Percentiles rank a stretch among this genome's conserved stretches.
Evolutionary conservation across 2,113 vertebrate genomes (phyloP).

Genomic region (Uria lomvia): DNA sequence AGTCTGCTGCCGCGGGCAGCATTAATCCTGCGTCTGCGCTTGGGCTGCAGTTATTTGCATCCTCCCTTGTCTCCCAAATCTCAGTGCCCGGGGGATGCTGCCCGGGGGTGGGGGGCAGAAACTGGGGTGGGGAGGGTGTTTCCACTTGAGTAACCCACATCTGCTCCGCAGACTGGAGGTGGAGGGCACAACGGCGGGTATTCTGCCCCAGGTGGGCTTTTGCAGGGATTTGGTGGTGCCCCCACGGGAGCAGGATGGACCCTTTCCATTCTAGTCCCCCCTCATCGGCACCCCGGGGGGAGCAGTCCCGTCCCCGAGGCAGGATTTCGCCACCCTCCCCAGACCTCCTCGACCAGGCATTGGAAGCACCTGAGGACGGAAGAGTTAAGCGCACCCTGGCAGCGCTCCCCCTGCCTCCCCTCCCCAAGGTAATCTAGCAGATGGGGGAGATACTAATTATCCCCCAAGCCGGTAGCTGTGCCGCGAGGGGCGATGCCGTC

Average conservation of each 20-base stretch:
- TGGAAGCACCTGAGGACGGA: not conserved
- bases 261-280: not conserved
- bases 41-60: not conserved
- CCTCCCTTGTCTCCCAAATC: not conserved
- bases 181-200: fast-evolving
- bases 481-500: not conserved
- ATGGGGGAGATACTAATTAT: conserved; percentile 61
- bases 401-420: not conserved
- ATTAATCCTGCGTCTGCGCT: conserved; percentile 20
- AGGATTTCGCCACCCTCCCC: not conserved
- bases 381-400: conserved; percentile 53
- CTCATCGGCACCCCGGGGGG: fast-evolving
- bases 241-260: not conserved
- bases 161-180: fast-evolving
- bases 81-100: fast-evolving
- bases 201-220: not conserved
- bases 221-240: not conserved
- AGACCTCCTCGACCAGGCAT: fast-evolving
- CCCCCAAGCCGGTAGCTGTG: not conserved
- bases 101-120: not conserved
- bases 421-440: conserved; percentile 33
- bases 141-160: not conserved
- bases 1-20: conserved; percentile 37
- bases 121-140: not conserved
- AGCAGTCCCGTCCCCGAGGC: not conserved